Conservation (phyloP, 2,888 invertebrate species). For the Ochropacha duplaris region DNA sequence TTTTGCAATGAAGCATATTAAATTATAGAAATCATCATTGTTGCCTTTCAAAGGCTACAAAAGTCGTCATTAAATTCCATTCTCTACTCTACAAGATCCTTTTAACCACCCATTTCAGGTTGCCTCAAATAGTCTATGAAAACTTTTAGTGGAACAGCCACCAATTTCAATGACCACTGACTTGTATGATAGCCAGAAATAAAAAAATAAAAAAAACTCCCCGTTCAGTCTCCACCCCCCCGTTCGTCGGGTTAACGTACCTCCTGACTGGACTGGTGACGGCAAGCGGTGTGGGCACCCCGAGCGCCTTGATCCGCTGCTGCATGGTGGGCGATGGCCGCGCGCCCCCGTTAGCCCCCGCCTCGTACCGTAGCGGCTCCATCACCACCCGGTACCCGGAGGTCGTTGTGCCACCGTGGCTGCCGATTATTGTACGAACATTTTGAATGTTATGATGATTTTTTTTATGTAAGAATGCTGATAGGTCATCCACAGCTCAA, state of each 20-base stretch:
- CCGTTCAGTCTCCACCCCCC: not conserved
- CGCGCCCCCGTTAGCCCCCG: conserved; percentile 68
- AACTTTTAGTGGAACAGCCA: too few relatives aligned
- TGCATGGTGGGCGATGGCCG: conserved; percentile 92
- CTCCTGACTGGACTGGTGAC: conserved; percentile 94
- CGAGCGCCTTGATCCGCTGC: conserved; percentile 94
- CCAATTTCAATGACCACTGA: too few relatives aligned
- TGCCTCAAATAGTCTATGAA: too few relatives aligned
- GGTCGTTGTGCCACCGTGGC: conserved; percentile 72
- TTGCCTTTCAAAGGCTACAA: not conserved
- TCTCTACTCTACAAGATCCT: too few relatives aligned
- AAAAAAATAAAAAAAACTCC: not conserved
- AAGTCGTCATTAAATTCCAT: too few relatives aligned
- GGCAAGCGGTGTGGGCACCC: conserved; percentile 94
- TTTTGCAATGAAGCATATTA: too few relatives aligned
- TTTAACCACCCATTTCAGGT: too few relatives aligned
- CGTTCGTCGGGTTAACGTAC: conserved; percentile 73
- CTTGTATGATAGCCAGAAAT: too few relatives aligned
- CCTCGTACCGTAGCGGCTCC: conserved; percentile 75
- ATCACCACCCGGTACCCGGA: conserved; percentile 78
- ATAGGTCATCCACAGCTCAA: too few relatives aligned
- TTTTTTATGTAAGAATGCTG: too few relatives aligned
- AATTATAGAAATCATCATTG: not conserved
- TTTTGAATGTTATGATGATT: not conserved
- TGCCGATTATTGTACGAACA: conserved; percentile 36